These are phyloP conservation scores for Hydropsyche betteni DNA, from an alignment of 2,888 invertebrate species.

Conservation along the genomic window DNA sequence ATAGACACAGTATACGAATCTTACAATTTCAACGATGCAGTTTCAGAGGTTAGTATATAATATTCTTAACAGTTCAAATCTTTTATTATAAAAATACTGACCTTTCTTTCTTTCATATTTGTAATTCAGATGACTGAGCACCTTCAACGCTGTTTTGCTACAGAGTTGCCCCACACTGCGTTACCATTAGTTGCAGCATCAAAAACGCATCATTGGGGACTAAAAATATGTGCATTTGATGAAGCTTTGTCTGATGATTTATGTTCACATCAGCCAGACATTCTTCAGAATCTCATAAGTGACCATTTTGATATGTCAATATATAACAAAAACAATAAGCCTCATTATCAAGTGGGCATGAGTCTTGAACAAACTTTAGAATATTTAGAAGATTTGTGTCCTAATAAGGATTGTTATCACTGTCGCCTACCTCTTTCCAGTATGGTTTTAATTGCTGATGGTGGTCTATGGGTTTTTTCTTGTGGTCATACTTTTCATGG, in stretches of 20 bases:
- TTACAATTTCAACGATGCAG: slow-evolving; percentile 60
- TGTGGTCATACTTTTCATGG: slow-evolving; percentile 73
- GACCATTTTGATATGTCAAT: slow-evolving; percentile 33
- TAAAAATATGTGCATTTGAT: slow-evolving; percentile 52
- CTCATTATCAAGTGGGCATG: slow-evolving; percentile 53
- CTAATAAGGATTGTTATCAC: slow-evolving; percentile 61
- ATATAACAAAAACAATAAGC: slow-evolving; percentile 49
- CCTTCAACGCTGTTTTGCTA: slow-evolving; percentile 56
- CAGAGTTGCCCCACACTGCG: slow-evolving; percentile 57
- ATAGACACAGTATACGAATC: slow-evolving; percentile 61
- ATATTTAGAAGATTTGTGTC: slow-evolving; percentile 48
- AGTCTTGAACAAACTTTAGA: slow-evolving; percentile 52
- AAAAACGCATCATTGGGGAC: slow-evolving; percentile 66
- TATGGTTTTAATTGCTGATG: slow-evolving; percentile 68
- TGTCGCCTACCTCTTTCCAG: slow-evolving; percentile 70
- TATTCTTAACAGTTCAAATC: neutral
- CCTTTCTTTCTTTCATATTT: slow-evolving; percentile 1
- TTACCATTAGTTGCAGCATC: slow-evolving; percentile 61
- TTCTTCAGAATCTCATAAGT: slow-evolving; percentile 40
- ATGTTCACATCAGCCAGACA: slow-evolving; percentile 40
- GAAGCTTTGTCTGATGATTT: slow-evolving; percentile 31
- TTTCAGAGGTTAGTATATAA: slow-evolving; percentile 57
- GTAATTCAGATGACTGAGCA: slow-evolving; percentile 60
- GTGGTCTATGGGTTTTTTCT: slow-evolving; percentile 70
- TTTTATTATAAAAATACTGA: no score